A percentile compares a stretch with the other conserved stretches of the same genome.
Evolutionary conservation across 37 sponge, comb jelly and placozoan species (phyloP).

Genomic region (Tethya wilhelma): DNA sequence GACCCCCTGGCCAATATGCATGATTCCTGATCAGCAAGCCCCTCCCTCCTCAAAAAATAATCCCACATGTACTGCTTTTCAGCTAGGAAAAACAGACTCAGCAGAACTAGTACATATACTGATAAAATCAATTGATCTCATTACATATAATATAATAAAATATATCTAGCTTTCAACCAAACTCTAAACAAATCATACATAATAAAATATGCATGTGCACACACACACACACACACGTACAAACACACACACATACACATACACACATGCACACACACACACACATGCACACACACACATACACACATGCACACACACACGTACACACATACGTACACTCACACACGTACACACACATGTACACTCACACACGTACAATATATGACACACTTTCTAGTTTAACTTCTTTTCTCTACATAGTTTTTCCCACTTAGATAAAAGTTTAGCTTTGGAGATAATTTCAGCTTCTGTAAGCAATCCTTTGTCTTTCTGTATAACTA

Average conservation of each 20-base stretch:
- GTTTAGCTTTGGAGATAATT: slow-evolving; percentile 46
- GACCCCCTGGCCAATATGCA: no score
- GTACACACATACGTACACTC: neutral
- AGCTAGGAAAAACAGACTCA: no score
- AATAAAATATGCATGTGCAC: neutral
- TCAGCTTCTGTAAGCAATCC: slow-evolving; percentile 79
- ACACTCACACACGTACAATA: neutral
- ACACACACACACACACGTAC: slow-evolving; percentile 6
- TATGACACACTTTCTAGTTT: slow-evolving; percentile 47
- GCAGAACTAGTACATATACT: no score
- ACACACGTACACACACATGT: neutral
- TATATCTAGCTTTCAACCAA: no score
- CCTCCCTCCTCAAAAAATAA: no score
- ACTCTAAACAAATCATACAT: no score
- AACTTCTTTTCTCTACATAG: slow-evolving; percentile 71
- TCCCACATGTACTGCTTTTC: no score
- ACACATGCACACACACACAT: neutral
- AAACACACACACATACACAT: neutral
- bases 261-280: neutral
- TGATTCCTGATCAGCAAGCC: no score
- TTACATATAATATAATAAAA: no score
- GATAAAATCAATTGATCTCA: no score
- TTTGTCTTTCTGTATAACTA: slow-evolving; percentile 93
- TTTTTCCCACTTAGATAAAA: slow-evolving; percentile 76
- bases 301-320: neutral